A percentile compares a stretch with the other conserved stretches of the same genome.
Conservation (phyloP, 2,113 vertebrate species). For the Brachypodius melanocephalos region DNA sequence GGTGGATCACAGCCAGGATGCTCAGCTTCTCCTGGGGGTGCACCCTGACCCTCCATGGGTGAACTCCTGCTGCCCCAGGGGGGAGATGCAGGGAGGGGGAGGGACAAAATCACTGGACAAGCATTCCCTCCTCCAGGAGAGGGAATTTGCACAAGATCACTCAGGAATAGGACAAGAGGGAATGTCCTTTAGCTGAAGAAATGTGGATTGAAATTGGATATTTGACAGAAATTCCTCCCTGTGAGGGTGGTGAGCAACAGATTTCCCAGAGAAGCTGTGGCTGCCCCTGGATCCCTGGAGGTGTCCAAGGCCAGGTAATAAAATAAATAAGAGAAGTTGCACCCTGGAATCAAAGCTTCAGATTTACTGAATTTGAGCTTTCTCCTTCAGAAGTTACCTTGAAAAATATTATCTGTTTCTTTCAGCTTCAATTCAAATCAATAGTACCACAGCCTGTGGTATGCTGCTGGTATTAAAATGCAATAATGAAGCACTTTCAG, state of each 20-base stretch:
- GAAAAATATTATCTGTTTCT: neutral
- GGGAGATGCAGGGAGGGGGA: neutral
- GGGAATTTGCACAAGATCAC: neutral
- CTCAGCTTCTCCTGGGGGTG: neutral
- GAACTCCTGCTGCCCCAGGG: neutral
- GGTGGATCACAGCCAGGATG: neutral
- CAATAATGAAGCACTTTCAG: neutral
- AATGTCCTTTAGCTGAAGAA: neutral
- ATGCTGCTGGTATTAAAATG: neutral
- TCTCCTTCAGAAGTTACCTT: neutral
- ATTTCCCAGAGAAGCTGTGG: neutral
- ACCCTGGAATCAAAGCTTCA: neutral
- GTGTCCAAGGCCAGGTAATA: neutral
- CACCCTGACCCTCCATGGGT: accelerated
- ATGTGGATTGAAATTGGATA: neutral
- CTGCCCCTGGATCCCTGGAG: neutral
- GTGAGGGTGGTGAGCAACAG: neutral
- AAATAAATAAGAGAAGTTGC: neutral
- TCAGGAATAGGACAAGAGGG: accelerated
- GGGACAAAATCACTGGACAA: too few relatives aligned
- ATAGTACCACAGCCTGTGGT: neutral
- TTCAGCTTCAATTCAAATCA: neutral
- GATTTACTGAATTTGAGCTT: neutral
- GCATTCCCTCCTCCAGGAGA: neutral
- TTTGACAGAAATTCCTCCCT: neutral